These are phyloP conservation scores for Nomada ferruginata DNA, from an alignment of 2,888 invertebrate species.

Conservation along the genomic window DNA sequence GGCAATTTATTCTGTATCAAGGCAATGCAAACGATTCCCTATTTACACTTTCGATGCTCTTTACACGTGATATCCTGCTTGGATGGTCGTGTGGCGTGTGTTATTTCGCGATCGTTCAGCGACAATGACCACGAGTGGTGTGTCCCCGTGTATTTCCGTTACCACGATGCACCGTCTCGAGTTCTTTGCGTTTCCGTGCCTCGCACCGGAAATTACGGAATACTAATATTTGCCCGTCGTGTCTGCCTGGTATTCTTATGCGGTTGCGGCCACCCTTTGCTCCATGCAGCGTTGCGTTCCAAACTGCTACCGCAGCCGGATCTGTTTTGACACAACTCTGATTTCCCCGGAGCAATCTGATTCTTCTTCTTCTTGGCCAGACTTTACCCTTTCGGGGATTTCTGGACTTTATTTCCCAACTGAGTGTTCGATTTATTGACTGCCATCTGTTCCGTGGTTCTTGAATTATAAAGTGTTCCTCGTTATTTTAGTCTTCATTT, in stretches of 20 bases:
- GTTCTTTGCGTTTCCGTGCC: conserved; percentile 57
- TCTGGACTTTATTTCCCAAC: no score
- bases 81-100: background rate
- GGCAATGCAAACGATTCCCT: background rate
- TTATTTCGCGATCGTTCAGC: conserved; percentile 33
- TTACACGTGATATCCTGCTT: conserved; percentile 7
- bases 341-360: background rate
- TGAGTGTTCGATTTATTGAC: no score
- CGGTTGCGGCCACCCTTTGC: conserved; percentile 38
- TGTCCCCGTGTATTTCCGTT: conserved; percentile 52
- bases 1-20: background rate
- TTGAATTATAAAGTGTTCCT: no score
- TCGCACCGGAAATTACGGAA: conserved; percentile 63
- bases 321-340: conserved; percentile 28
- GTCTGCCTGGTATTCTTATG: conserved; percentile 57
- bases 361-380: background rate
- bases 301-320: conserved; percentile 19
- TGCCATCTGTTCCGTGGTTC: no score
- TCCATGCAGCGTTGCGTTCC: conserved; percentile 44
- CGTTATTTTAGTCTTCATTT: no score
- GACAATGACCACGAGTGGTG: conserved; percentile 22
- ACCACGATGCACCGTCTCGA: conserved; percentile 53
- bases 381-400: background rate
- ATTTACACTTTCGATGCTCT: background rate
- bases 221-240: conserved; percentile 59